A percentile compares a stretch with the other conserved stretches of the same genome.
phyloP scores from a whole-genome alignment of 2,888 invertebrate species.

The Dorcus parallelipipedus region DNA sequence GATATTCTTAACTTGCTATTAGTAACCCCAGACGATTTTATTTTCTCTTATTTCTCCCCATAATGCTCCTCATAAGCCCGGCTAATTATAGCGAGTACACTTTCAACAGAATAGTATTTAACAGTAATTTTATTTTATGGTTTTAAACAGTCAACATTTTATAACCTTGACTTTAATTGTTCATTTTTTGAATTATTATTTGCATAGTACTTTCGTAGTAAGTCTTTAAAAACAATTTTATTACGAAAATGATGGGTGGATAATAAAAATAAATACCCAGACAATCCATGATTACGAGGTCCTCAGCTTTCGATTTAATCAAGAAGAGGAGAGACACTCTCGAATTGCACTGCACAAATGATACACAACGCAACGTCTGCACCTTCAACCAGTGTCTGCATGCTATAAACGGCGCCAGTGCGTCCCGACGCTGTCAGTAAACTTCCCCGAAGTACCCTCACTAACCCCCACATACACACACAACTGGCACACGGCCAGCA shows the following conservation, averaged over 20 bases:
- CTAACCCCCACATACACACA: constrained; percentile 10
- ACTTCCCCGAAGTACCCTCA: constrained; percentile 30
- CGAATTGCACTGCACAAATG: constrained; percentile 9
- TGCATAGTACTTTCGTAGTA: no score
- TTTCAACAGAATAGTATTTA: background rate
- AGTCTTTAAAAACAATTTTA: no score
- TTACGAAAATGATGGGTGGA: background rate
- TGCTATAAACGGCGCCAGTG: constrained; percentile 46
- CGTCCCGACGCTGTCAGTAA: constrained; percentile 48
- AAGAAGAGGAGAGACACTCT: background rate
- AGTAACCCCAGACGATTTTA: background rate
- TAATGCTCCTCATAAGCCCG: constrained; percentile 2
- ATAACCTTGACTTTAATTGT: no score
- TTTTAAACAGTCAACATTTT: no score
- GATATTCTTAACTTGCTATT: background rate
- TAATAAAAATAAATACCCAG: background rate
- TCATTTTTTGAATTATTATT: no score
- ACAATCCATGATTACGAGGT: background rate
- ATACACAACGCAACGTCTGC: constrained; percentile 8
- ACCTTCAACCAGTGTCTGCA: constrained; percentile 12
- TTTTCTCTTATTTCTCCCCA: background rate
- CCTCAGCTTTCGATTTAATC: background rate
- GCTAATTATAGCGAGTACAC: background rate
- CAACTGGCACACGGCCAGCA: constrained; percentile 26
- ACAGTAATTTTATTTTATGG: no score